A percentile compares a stretch with the other conserved stretches of the same genome.
Conservation (phyloP, 2,888 invertebrate genomes). For the Mesorhabditis spiculigera region DNA sequence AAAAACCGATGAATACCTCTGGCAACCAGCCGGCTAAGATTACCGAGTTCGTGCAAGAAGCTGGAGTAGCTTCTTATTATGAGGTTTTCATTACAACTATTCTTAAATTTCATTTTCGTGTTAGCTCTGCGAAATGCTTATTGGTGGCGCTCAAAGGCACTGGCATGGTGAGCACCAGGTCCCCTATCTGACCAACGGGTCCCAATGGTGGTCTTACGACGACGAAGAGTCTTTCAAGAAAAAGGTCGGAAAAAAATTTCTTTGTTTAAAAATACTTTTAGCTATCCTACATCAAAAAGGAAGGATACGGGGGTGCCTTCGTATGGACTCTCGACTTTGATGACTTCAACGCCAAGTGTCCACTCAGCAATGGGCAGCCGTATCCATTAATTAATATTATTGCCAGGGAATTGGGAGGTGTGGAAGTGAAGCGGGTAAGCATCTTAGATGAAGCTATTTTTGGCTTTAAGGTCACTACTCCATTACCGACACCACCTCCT, state of each 20-base stretch:
- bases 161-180: constrained; percentile 72
- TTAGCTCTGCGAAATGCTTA: constrained; percentile 78
- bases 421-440: constrained; percentile 24
- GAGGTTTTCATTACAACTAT: constrained; percentile 63
- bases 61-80: constrained; percentile 90
- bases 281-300: constrained; percentile 47
- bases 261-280: constrained; percentile 14
- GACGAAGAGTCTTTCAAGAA: constrained; percentile 78
- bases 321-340: constrained; percentile 58
- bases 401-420: constrained; percentile 46
- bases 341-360: constrained; percentile 56
- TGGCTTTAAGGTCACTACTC: background rate
- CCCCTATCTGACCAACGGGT: constrained; percentile 72
- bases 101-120: constrained; percentile 21
- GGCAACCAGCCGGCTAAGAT: constrained; percentile 26
- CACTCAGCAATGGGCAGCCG: constrained; percentile 40
- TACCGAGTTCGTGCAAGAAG: constrained; percentile 76
- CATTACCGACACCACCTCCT: background rate
- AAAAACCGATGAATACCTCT: constrained; percentile 4
- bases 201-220: constrained; percentile 91
- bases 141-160: constrained; percentile 75
- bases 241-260: constrained; percentile 66
- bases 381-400: constrained; percentile 56
- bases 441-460: background rate
- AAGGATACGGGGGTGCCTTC: constrained; percentile 56